Base-by-base conservation (phyloP, 2,113 vertebrate species). In the Toxostoma redivivum region DNA sequence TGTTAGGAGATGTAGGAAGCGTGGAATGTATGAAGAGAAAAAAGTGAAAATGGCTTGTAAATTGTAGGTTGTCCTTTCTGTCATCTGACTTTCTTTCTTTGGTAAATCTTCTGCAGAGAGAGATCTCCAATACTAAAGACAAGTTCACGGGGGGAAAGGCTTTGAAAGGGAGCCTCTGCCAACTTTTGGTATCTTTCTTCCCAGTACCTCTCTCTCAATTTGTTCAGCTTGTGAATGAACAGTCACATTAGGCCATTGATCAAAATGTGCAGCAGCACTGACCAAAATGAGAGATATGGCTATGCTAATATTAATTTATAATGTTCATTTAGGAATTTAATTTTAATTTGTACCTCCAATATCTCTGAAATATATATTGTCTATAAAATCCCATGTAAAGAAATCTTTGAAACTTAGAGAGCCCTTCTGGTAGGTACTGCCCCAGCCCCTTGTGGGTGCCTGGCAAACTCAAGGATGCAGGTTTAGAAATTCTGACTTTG, bases 371-470 rank as follows among this genome's bases (percentile, higher is more conserved):
- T 62, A 2, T 8, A 3, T 58, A 10, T 15, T 72, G 5, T 54
- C 31, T 51, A 4, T 60, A 77, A 84, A 81, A 60, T 70, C 56
- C 4, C 5, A 10, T 56, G 27, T 23, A 73, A 92, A 60, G 11
- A 50, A 54, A 58, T 31, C 11, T 33, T 65, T 84, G 48, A 42
- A 64, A 27, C 2, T 38, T 33, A 25, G 20, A 60, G 18, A 12
- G 4, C 20, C 5, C 7, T 18, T 47, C 18, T 73, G 10, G 22
- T 12, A 15, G 1, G 6, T 30, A 19, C 5, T 1, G 4, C 5
- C 22, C 17, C 15, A 56, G 31, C 15, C 14, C 4, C 51, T 61
- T 58, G 17, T 51, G 56, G 30, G 10, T 37, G 15, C 51, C 42
- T 61, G 37, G 10, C 35, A 48, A 62, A 58, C 22, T 58, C 12